Conservation (phyloP, 2,113 vertebrate species). For the Catharus fuscescens region DNA sequence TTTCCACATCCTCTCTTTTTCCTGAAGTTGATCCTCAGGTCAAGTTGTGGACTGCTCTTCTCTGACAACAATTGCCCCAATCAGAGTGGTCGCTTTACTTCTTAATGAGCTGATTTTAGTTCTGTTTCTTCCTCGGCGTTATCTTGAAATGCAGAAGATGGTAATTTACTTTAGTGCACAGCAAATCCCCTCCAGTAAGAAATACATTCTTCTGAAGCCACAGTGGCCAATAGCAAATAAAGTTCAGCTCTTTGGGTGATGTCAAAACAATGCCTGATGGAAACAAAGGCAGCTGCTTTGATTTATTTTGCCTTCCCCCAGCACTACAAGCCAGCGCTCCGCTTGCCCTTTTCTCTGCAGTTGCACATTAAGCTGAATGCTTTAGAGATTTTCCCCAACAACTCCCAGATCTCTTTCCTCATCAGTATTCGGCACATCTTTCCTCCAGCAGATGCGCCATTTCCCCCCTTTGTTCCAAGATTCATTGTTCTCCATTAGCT, state of each 20-base stretch:
- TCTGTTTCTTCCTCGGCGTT: not conserved
- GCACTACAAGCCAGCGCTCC: conserved; percentile 17
- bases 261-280: conserved; percentile 32
- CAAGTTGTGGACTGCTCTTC: not conserved
- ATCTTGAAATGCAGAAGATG: conserved; percentile 40
- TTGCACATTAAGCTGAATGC: conserved; percentile 66
- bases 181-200: conserved; percentile 19
- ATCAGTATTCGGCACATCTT: conserved; percentile 74
- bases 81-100: not conserved
- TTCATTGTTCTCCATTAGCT: conserved; percentile 69
- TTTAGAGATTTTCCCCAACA: conserved; percentile 72
- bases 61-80: not conserved
- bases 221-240: conserved; percentile 47
- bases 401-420: conserved; percentile 71
- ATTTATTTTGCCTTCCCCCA: conserved; percentile 66
- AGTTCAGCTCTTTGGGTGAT: conserved; percentile 42
- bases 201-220: conserved; percentile 5
- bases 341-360: conserved; percentile 56
- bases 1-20: not conserved
- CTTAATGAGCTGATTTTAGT: not conserved
- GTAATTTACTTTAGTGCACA: not conserved
- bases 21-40: not conserved
- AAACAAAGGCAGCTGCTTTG: conserved; percentile 60
- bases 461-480: conserved; percentile 65
- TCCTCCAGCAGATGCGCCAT: conserved; percentile 63